Conservation (phyloP, 2,113 vertebrate species). For the Salminus brasiliensis region DNA sequence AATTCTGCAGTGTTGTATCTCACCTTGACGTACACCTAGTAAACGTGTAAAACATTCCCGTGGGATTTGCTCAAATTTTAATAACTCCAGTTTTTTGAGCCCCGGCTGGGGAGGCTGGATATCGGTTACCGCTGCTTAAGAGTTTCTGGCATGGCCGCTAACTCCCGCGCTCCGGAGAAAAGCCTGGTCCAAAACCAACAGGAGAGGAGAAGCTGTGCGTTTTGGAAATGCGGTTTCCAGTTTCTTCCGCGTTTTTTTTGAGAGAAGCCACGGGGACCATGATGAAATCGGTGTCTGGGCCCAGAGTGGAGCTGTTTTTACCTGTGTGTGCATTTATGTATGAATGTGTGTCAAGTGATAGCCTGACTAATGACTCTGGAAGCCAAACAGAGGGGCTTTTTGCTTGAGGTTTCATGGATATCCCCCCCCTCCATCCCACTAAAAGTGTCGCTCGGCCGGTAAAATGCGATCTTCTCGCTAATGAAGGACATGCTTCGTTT, state of each 20-base stretch:
- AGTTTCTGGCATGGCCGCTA: constrained; percentile 72
- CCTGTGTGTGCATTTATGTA: constrained; percentile 66
- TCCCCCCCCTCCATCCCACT: constrained; percentile 58
- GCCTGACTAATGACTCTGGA: constrained; percentile 74
- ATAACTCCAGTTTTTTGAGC: constrained; percentile 72
- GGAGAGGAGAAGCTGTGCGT: constrained; percentile 71
- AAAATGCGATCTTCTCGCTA: constrained; percentile 76
- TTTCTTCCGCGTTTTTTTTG: constrained; percentile 75
- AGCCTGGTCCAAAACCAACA: constrained; percentile 79
- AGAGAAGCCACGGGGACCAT: constrained; percentile 59
- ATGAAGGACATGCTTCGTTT: constrained; percentile 74
- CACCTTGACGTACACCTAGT: constrained; percentile 79
- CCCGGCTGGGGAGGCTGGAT: constrained; percentile 59
- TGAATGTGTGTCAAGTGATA: constrained; percentile 73
- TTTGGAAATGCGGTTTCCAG: constrained; percentile 72
- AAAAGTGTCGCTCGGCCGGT: constrained; percentile 68
- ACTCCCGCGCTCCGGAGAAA: constrained; percentile 62
- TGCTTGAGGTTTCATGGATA: constrained; percentile 66
- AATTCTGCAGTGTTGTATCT: constrained; percentile 78
- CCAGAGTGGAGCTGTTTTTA: constrained; percentile 59
- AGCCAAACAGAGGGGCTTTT: constrained; percentile 73
- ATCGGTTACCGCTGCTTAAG: constrained; percentile 79
- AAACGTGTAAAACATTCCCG: constrained; percentile 78
- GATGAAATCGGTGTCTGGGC: constrained; percentile 71
- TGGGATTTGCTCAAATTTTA: constrained; percentile 76